Base-by-base conservation (phyloP, 2,113 vertebrate genomes). In the Chionomys nivalis region DNA sequence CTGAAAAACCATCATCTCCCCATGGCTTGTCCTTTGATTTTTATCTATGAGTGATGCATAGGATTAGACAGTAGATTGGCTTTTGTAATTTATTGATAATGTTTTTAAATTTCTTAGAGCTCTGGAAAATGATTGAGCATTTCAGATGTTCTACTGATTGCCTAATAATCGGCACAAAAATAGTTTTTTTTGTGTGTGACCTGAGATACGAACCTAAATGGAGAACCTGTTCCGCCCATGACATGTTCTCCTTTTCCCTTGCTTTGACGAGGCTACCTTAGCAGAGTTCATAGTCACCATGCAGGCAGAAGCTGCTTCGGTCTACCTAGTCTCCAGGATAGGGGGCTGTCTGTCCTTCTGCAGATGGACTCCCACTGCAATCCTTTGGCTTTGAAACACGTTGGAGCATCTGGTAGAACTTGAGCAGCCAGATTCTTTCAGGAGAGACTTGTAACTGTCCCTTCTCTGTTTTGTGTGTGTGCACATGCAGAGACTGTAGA, bases 71-170 rank as follows among this genome's bases (percentile, higher is more conserved):
- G 21, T 66, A 47, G 16, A n/a, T n/a, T 58, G 78, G 55, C 78
- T 79, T 90, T 86, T 90, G 49, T 93, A 61, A 92, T 65, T 78
- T 93, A 72, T 55, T 93, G 94, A 44, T 92, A 78, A 66, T 78
- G 88, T 39, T 95, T 93, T 33, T 86, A 82, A 85, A 26, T 81
- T 61, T 89, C 42, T 93, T 73, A 89, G 47, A 61, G n/a, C 72
- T 76, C n/a, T 94, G 36, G 31, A 13, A 87, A 92, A 79, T 78
- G 36, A 78, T 75, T 83, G 94, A 66, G n/a, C 91, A 7, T 87
- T 87, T 77, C 83, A 93, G 39, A 75, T 82, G 72, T 91, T 55
- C 61, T 90, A 39, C 36, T 70, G 49, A 89, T 58, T 72, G 81
- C 44, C 21, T 68, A 96, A 86, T 36, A 89, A 70, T 76, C 3